Conservation (phyloP, 2,888 invertebrate genomes). For the Lacanobia wlatinum region DNA sequence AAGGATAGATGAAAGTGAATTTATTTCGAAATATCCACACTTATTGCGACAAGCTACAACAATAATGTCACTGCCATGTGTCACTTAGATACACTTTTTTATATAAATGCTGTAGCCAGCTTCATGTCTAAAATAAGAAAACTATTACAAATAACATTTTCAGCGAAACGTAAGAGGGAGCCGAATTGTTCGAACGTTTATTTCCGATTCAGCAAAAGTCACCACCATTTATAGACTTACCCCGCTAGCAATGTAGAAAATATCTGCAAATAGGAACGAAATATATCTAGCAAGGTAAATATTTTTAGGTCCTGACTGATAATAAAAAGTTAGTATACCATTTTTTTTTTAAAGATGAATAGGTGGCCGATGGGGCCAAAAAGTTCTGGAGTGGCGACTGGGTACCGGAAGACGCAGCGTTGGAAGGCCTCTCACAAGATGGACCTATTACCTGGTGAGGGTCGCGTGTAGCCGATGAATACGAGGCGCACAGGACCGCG, state of each 20-base stretch:
- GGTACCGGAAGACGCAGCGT: too few species aligned
- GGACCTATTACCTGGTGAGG: too few species aligned
- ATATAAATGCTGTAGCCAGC: not conserved
- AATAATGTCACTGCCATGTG: conserved; percentile 15
- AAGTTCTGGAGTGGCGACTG: too few species aligned
- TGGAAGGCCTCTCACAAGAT: too few species aligned
- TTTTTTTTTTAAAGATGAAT: too few species aligned
- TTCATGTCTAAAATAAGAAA: not conserved
- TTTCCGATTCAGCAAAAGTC: conserved; percentile 8
- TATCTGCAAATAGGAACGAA: conserved; percentile 6
- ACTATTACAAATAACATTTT: conserved; percentile 2
- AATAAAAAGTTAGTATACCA: not conserved
- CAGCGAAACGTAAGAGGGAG: not conserved
- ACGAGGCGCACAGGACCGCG: too few species aligned
- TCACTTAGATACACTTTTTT: not conserved
- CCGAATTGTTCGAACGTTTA: not conserved
- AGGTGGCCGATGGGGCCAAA: too few species aligned
- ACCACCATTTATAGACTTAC: conserved; percentile 3
- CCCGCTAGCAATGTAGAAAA: conserved; percentile 8
- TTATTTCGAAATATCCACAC: too few species aligned
- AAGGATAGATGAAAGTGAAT: too few species aligned
- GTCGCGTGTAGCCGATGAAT: too few species aligned
- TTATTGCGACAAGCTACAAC: not conserved
- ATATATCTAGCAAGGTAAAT: not conserved
- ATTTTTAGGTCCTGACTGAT: not conserved